Conservation (phyloP, 2,113 vertebrate species). For the Glaucomys volans region DNA sequence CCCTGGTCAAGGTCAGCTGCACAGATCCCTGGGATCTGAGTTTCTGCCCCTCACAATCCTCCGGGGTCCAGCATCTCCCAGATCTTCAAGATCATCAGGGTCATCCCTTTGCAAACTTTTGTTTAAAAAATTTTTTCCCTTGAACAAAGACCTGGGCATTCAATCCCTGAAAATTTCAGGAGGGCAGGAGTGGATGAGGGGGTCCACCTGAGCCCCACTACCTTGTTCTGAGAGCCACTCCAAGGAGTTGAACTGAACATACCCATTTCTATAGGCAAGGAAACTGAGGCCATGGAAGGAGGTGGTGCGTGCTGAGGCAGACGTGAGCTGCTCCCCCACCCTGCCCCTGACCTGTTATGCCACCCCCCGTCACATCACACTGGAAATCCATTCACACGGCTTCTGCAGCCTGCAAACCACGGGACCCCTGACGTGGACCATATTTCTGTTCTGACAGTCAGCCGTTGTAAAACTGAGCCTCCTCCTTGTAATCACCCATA, state of each 20-base stretch:
- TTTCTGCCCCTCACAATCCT: neutral
- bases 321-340: neutral
- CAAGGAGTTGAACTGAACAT: neutral
- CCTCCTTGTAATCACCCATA: constrained; percentile 35
- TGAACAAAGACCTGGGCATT: neutral
- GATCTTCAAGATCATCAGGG: neutral
- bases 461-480: constrained; percentile 49
- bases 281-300: neutral
- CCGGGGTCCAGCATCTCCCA: neutral
- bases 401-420: neutral
- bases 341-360: neutral
- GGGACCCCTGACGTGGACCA: neutral
- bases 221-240: neutral
- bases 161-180: neutral
- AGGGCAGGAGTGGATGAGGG: neutral
- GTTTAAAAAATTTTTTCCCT: neutral
- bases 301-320: accelerated
- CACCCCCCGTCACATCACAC: neutral
- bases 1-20: neutral
- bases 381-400: neutral
- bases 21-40: neutral
- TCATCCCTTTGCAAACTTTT: neutral
- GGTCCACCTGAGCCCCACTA: neutral
- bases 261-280: neutral
- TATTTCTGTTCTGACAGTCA: constrained; percentile 63